Base-by-base conservation (phyloP, 2,113 vertebrate species). In the Fregata magnificens region DNA sequence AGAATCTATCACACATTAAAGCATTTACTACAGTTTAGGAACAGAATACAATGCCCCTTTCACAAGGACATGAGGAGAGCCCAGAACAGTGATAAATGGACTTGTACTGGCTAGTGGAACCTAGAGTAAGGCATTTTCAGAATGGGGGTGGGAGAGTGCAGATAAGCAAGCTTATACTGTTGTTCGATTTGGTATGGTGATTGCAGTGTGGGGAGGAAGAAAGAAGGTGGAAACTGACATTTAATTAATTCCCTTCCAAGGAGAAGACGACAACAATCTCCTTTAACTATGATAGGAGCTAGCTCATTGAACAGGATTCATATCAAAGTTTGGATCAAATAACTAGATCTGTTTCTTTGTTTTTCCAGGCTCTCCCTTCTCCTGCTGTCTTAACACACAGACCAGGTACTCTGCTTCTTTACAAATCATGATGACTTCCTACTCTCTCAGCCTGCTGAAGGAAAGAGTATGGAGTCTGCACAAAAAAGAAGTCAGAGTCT, bases 231-330 rank as follows among this genome's bases (percentile, higher is more conserved):
- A 58, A 95, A 38, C 20, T 32, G 61, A 65, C 25, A 42, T 92
- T 86, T 88, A 81, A 96, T 92, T 94, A 95, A 80, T 90, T 83
- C 49, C 17, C 49, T 91, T 94, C 69, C 61, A 61, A 85, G 61
- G 10, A 81, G 63, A 72, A 62, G 50, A 77, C 4, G 6, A 86
- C 71, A 90, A 65, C n/a, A 71, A 90, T 79, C 73, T 89, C 36
- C 65, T 88, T 82, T 79, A 96, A 63, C 61, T 67, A 67, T 50
- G 32, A 66, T 16, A 89, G 72, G 34, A 76, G 82, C 76, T 91
- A 78, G 82, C 38, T 67, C 49, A 74, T 4, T 65, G 65, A 86
- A 36, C 28, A 63, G 92, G 77, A 65, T 79, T 92, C 10, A 4
- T 61, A 82, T 76, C 56, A 53, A 88, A 82, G 69, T 65, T 56